Base-by-base conservation (phyloP, 2,113 vertebrate genomes). In the Aegotheles bennettii region DNA sequence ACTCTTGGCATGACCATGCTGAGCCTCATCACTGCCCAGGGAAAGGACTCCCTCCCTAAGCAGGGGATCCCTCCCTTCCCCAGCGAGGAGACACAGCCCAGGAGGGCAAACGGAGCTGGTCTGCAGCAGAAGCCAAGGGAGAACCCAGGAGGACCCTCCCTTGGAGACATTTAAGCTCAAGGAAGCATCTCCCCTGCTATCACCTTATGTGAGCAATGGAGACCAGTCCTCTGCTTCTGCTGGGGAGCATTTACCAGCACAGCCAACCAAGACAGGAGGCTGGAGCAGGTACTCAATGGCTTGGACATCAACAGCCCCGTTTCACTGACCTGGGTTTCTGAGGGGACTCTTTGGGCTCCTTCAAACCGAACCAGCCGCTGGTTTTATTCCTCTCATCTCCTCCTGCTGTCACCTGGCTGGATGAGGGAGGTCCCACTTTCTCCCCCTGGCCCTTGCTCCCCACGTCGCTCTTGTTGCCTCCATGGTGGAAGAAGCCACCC, bases 321-420 rank as follows among this genome's bases (percentile, higher is more conserved):
- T 42, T 2, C 88, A 98, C 99, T 95, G 98, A 99, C 99, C 99
- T 99, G 96, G 98, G 98, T 97, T 99, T 99, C 80, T 97, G 98
- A 51, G 95, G 87, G 29, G 95, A 87, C 89, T 98, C 98, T 94
- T 98, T 98, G 38, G 97, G 45, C 36, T 99, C 99, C 98, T 98
- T 99, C 16, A 98, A 98, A 59, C 98, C 98, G 33, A 99, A 99
- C 99, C 99, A 99, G 81, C 98, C 92, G 45, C 97, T 17, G 67
- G 15, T 90, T 97, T 94, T 98, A 75, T 94, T 97, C 94, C 97
- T 98, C 59, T 98, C 99, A 1, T 99, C 98, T 11, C 96, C 90
- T 6, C 35, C 75, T 1, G 97, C 78, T 0, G 79, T 6, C 5
- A 51, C 5, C 3, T 91, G 97, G 1, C 13, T 17, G 4, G 96